Evolutionary conservation across 2,888 invertebrate genomes (phyloP).

Genomic region (Chaetoderma sp.): DNA sequence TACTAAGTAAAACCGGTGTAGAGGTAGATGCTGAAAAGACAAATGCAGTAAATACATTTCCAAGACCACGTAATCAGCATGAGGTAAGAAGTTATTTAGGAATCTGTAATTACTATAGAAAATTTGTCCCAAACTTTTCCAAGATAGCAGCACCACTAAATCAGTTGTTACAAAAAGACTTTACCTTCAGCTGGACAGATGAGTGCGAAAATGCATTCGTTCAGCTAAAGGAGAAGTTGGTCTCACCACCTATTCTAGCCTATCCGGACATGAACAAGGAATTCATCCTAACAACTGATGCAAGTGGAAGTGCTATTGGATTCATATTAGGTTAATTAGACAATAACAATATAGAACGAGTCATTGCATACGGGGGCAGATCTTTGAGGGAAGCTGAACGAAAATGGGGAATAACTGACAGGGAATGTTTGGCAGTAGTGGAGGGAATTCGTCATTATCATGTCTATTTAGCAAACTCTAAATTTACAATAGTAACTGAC

Average conservation of each 20-base stretch:
- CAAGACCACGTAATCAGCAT: neutral
- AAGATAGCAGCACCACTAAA: slow-evolving; percentile 48
- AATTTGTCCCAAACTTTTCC: slow-evolving; percentile 53
- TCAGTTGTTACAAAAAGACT: slow-evolving; percentile 42
- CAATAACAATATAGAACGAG: slow-evolving; percentile 28
- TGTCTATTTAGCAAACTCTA: slow-evolving; percentile 21
- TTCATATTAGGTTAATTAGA: slow-evolving; percentile 36
- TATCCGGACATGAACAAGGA: slow-evolving; percentile 20
- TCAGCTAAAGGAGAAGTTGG: slow-evolving; percentile 40
- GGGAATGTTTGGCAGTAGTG: slow-evolving; percentile 32
- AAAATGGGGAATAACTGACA: slow-evolving; percentile 23
- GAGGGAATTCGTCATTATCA: slow-evolving; percentile 28
- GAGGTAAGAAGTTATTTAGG: slow-evolving; percentile 2
- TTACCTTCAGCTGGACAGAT: slow-evolving; percentile 42
- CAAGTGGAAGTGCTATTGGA: slow-evolving; percentile 26
- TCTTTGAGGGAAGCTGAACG: slow-evolving; percentile 17
- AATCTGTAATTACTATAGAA: slow-evolving; percentile 55
- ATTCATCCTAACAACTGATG: slow-evolving; percentile 36
- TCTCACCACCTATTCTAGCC: slow-evolving; percentile 16
- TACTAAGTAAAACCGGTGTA: neutral
- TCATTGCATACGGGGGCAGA: slow-evolving; percentile 32
- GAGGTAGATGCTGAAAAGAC: slow-evolving; percentile 1
- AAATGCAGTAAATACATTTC: neutral
- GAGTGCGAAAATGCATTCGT: slow-evolving; percentile 48
- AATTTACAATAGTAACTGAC: slow-evolving; percentile 34